Evolutionary conservation across 1,140 invertebrate genomes (phyloP).

Genomic region (Lamellibrachia luymesi): DNA sequence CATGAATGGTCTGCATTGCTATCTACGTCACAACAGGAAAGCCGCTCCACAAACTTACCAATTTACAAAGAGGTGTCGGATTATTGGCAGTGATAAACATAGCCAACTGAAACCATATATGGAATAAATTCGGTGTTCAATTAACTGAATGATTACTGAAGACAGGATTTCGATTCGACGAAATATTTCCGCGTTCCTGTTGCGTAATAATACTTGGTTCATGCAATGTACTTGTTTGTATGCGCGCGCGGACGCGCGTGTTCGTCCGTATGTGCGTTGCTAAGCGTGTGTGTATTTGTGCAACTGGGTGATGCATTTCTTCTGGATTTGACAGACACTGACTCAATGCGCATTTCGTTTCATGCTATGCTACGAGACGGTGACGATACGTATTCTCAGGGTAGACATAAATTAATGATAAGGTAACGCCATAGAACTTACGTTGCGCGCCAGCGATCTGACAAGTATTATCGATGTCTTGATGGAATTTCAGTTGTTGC

Average conservation of each 20-base stretch:
- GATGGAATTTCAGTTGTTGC: neutral
- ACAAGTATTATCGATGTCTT: neutral
- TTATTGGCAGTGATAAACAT: neutral
- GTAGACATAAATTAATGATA: neutral
- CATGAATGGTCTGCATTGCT: too few species aligned
- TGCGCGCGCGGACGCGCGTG: neutral
- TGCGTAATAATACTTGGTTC: neutral
- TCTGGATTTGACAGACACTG: neutral
- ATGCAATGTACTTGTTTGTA: neutral
- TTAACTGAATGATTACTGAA: neutral
- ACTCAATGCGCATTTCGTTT: neutral
- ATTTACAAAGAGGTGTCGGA: neutral
- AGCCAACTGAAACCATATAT: neutral
- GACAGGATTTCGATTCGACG: neutral
- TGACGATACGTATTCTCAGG: neutral
- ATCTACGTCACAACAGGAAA: too few species aligned
- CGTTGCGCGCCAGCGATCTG: neutral
- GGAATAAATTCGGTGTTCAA: neutral
- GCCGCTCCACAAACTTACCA: too few species aligned
- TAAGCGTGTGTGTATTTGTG: neutral
- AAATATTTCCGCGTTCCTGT: neutral
- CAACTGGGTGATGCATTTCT: neutral
- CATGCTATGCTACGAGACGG: neutral
- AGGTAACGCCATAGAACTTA: neutral
- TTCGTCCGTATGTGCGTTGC: neutral